A percentile compares a stretch with the other conserved stretches of the same genome.
phyloP scores from a whole-genome alignment of 2,797 vertebrate species.

The Taenioides sp. region DNA sequence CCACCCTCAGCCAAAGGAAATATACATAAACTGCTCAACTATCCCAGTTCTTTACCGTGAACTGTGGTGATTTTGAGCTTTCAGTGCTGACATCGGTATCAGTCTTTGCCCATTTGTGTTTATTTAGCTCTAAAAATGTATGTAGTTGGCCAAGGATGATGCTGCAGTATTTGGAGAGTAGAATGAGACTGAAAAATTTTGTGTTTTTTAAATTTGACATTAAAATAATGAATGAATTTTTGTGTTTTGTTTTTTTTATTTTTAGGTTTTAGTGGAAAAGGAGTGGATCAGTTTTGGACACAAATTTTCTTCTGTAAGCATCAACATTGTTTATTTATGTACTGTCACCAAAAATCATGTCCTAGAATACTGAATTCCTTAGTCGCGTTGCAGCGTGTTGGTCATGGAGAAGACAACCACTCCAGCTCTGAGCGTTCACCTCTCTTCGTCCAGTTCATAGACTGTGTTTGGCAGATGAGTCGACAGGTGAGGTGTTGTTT shows the following conservation, averaged over 20 bases:
- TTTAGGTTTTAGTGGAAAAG: constrained; percentile 87
- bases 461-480: constrained; percentile 98
- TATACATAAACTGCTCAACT: too few species aligned
- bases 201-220: too few species aligned
- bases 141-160: too few species aligned
- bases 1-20: too few species aligned
- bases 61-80: too few species aligned
- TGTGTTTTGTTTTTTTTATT: not conserved
- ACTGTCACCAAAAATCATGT: not conserved
- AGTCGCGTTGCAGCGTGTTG: constrained; percentile 74
- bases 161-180: too few species aligned
- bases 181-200: too few species aligned
- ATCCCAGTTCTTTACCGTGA: too few species aligned
- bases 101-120: too few species aligned
- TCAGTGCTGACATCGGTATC: too few species aligned
- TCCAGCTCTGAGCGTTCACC: constrained; percentile 93
- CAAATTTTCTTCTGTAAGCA: constrained; percentile 87
- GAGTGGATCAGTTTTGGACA: constrained; percentile 97
- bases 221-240: not conserved
- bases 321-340: not conserved
- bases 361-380: not conserved
- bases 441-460: constrained; percentile 95
- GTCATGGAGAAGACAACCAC: constrained; percentile 91
- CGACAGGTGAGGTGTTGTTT: constrained; percentile 67
- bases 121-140: too few species aligned